Conservation (phyloP, 2,888 invertebrate species). For the Pyrgus malvae region DNA sequence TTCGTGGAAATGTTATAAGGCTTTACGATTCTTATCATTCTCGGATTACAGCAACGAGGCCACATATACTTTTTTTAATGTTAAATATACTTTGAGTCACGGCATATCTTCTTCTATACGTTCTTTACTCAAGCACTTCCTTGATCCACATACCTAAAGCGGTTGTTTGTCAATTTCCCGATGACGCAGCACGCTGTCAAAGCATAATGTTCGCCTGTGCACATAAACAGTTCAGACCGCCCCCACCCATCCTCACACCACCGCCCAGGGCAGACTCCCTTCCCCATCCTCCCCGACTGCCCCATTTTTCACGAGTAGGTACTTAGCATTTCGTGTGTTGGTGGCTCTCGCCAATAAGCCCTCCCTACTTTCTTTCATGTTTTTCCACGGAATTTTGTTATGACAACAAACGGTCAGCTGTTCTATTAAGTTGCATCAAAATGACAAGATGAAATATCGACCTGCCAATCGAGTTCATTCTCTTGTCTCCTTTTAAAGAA, state of each 20-base stretch:
- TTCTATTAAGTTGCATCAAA: constrained; percentile 39
- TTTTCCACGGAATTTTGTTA: constrained; percentile 58
- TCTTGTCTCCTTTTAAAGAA: neutral
- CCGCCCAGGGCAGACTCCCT: constrained; percentile 30
- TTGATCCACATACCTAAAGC: constrained; percentile 48
- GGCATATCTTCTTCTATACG: too few relatives aligned
- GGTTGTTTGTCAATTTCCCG: constrained; percentile 69
- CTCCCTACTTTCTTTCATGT: constrained; percentile 54
- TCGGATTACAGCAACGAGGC: too few relatives aligned
- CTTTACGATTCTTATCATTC: too few relatives aligned
- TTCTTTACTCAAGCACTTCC: constrained; percentile 16
- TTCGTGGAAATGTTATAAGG: too few relatives aligned
- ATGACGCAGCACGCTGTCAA: constrained; percentile 67
- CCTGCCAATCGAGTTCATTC: neutral
- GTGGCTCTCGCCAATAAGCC: constrained; percentile 44
- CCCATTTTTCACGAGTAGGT: constrained; percentile 69
- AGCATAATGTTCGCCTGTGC: constrained; percentile 61
- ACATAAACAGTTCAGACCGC: constrained; percentile 65
- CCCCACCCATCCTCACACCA: constrained; percentile 38
- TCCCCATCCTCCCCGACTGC: constrained; percentile 43
- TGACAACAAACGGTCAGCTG: constrained; percentile 65
- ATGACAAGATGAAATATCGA: constrained; percentile 3
- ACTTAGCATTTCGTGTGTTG: constrained; percentile 54
- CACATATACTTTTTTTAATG: neutral
- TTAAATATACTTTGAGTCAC: too few relatives aligned